These are phyloP conservation scores for Prionailurus bengalensis DNA, from an alignment of 2,113 vertebrate genomes.

Conservation along the genomic window DNA sequence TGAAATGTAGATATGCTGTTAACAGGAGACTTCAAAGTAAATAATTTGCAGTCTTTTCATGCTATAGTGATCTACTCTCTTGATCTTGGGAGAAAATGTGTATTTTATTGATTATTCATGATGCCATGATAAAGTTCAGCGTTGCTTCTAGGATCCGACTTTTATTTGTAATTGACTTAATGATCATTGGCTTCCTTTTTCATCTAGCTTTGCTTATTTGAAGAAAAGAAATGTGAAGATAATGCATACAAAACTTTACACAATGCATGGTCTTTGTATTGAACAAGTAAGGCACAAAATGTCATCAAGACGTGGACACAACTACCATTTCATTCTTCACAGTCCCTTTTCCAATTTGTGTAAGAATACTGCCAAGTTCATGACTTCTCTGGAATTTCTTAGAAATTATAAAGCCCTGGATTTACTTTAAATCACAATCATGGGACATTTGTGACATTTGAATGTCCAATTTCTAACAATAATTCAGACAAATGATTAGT, in stretches of 20 bases:
- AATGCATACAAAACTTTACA: not conserved
- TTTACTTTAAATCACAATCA: not conserved
- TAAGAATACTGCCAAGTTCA: not conserved
- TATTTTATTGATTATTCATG: not conserved
- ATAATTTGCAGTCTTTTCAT: not conserved
- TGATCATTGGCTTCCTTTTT: not conserved
- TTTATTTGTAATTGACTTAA: not conserved
- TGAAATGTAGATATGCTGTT: not conserved
- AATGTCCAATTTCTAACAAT: not conserved
- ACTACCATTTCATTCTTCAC: not conserved
- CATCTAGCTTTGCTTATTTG: not conserved
- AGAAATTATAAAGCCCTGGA: not conserved
- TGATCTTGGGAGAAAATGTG: conserved; percentile 23
- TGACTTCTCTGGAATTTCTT: not conserved
- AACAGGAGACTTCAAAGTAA: conserved; percentile 36
- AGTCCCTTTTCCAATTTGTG: not conserved
- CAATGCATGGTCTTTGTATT: not conserved
- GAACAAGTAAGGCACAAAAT: not conserved
- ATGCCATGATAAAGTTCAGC: not conserved
- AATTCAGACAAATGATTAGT: not conserved
- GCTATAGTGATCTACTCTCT: not conserved
- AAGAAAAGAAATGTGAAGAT: not conserved
- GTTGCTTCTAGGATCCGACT: not conserved
- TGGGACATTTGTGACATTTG: not conserved
- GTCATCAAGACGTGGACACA: not conserved